Evolutionary conservation across 2,113 vertebrate genomes (phyloP).

Genomic region (Merops nubicus): DNA sequence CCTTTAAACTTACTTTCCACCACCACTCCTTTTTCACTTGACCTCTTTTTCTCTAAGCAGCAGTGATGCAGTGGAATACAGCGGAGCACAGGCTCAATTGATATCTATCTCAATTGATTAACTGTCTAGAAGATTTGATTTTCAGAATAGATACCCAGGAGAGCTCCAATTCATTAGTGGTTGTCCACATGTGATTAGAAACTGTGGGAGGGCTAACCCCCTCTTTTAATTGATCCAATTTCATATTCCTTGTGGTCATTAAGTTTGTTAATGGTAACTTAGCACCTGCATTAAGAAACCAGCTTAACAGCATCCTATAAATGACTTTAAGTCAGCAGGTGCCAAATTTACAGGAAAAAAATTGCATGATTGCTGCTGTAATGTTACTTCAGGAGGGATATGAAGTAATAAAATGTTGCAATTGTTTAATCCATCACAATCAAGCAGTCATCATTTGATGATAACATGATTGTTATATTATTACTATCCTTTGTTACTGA

Average conservation of each 20-base stretch:
- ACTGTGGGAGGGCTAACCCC: conserved; percentile 32
- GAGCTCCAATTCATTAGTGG: conserved; percentile 64
- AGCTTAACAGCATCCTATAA: conserved; percentile 51
- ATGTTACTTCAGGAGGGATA: conserved; percentile 51
- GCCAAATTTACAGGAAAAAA: conserved; percentile 49
- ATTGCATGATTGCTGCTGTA: conserved; percentile 20
- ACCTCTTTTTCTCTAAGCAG: not conserved
- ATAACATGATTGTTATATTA: conserved; percentile 66
- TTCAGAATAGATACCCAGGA: conserved; percentile 38
- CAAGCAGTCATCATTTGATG: conserved; percentile 54
- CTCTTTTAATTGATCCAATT: conserved; percentile 64
- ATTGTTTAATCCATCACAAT: conserved; percentile 73
- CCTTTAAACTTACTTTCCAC: not conserved
- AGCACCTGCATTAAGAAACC: conserved; percentile 47
- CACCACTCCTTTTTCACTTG: not conserved
- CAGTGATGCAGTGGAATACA: conserved; percentile 2
- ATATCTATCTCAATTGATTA: conserved; percentile 71
- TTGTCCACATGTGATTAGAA: conserved; percentile 55
- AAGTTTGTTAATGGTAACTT: conserved; percentile 46
- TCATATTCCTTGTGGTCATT: conserved; percentile 60
- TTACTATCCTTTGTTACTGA: conserved; percentile 57
- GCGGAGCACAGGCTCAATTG: not conserved
- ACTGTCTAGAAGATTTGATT: conserved; percentile 58
- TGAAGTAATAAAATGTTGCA: conserved; percentile 60
- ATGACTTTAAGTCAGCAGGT: conserved; percentile 50